These are phyloP conservation scores for Ceraclea dissimilis DNA, from an alignment of 2,888 invertebrate genomes.

Conservation along the genomic window DNA sequence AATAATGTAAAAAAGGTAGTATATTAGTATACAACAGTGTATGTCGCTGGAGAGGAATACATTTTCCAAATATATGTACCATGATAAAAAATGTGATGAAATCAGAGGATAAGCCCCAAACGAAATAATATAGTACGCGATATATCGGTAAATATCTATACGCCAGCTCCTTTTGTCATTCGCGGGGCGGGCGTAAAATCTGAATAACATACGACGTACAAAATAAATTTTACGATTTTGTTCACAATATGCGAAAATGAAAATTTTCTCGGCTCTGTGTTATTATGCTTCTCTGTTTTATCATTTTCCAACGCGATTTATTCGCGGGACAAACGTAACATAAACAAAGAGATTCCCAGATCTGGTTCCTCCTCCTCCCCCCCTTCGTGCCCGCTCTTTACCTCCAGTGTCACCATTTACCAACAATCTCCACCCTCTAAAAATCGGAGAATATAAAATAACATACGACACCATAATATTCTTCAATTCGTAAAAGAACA, in stretches of 20 bases:
- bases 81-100: conserved; percentile 18
- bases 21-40: neutral
- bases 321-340: conserved; percentile 24
- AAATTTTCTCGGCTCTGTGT: conserved; percentile 21
- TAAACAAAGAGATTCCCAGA: conserved; percentile 25
- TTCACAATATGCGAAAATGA: conserved; percentile 25
- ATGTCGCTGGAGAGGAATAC: conserved; percentile 9
- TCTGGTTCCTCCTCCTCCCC: conserved; percentile 5
- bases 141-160: neutral
- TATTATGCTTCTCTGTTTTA: conserved; percentile 19
- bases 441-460: conserved; percentile 25
- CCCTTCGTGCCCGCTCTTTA: neutral
- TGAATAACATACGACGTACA: conserved; percentile 19
- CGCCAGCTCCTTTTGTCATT: conserved; percentile 15
- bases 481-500: neutral
- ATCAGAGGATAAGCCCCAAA: conserved; percentile 18
- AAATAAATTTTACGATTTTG: conserved; percentile 26
- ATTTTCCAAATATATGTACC: conserved; percentile 12
- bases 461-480: conserved; percentile 22
- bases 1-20: neutral
- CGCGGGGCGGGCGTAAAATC: conserved; percentile 24
- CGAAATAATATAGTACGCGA: conserved; percentile 7
- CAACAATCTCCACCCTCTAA: neutral
- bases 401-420: neutral
- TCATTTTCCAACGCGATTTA: conserved; percentile 25